Evolutionary conservation across 2,888 invertebrate genomes (phyloP).

Genomic region (Vesta saturnalis): DNA sequence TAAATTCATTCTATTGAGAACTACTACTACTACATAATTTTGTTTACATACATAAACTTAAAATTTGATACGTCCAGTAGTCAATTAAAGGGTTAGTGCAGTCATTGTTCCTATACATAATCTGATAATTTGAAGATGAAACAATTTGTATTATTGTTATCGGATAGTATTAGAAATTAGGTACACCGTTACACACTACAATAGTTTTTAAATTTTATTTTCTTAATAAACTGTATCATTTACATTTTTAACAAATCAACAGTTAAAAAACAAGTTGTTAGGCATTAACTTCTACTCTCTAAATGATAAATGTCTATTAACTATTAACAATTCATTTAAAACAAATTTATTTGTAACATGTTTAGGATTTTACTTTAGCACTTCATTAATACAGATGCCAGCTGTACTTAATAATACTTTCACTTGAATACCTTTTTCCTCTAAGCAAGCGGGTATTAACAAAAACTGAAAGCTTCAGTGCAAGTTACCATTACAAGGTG

Average conservation of each 20-base stretch:
- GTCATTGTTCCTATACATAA: no score
- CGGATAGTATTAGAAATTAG: no score
- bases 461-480: conserved; percentile 11
- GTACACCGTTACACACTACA: conserved; percentile 31
- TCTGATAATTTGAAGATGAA: no score
- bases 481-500: not conserved
- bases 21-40: no score
- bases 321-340: conserved; percentile 35
- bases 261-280: conserved; percentile 33
- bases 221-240: conserved; percentile 35
- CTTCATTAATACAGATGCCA: conserved; percentile 31
- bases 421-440: conserved; percentile 20
- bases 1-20: no score
- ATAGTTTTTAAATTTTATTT: conserved; percentile 32
- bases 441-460: conserved; percentile 26
- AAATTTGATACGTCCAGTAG: no score
- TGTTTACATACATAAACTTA: no score
- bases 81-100: no score
- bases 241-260: conserved; percentile 37
- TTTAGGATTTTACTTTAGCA: conserved; percentile 29
- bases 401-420: conserved; percentile 31
- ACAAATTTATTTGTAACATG: conserved; percentile 26
- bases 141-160: no score
- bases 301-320: conserved; percentile 33
- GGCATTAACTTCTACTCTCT: conserved; percentile 29